These are phyloP conservation scores for Mythimna vitellina DNA, from an alignment of 2,888 invertebrate species.

Conservation along the genomic window DNA sequence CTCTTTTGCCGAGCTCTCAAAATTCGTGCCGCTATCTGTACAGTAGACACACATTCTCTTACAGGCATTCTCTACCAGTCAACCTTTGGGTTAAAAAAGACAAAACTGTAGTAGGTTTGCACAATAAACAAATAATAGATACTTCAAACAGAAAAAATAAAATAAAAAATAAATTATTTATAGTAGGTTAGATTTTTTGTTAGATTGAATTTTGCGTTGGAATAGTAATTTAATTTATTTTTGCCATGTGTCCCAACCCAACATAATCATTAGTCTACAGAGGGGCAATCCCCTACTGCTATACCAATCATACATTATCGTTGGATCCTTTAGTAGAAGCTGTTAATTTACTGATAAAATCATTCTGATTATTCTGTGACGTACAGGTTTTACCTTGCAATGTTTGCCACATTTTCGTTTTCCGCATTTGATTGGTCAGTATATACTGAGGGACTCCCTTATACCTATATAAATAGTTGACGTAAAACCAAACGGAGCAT, in stretches of 20 bases:
- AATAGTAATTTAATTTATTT: neutral
- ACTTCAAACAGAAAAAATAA: too few species aligned
- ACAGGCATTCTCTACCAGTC: too few species aligned
- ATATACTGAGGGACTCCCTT: slow-evolving; percentile 20
- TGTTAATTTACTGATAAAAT: slow-evolving; percentile 11
- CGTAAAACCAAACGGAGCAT: slow-evolving; percentile 1
- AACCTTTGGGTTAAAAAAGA: too few species aligned
- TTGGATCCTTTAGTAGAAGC: neutral
- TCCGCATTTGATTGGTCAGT: slow-evolving; percentile 5
- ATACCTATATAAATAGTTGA: slow-evolving; percentile 10
- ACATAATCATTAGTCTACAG: neutral
- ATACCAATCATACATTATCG: neutral
- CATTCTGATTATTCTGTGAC: slow-evolving; percentile 14
- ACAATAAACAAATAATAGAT: too few species aligned
- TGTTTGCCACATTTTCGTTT: slow-evolving; percentile 2
- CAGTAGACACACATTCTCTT: too few species aligned
- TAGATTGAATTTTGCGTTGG: neutral
- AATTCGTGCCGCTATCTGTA: too few species aligned
- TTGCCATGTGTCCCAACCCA: neutral
- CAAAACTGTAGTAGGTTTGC: too few species aligned
- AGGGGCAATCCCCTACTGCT: too few species aligned
- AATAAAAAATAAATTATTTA: too few species aligned
- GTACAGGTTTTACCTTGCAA: slow-evolving; percentile 4
- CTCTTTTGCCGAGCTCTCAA: too few species aligned
- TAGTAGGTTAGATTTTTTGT: too few species aligned